A percentile compares a stretch with the other conserved stretches of the same genome.
phyloP scores from a whole-genome alignment of 2,888 invertebrate species.

The Drosophila pseudotalamancana region DNA sequence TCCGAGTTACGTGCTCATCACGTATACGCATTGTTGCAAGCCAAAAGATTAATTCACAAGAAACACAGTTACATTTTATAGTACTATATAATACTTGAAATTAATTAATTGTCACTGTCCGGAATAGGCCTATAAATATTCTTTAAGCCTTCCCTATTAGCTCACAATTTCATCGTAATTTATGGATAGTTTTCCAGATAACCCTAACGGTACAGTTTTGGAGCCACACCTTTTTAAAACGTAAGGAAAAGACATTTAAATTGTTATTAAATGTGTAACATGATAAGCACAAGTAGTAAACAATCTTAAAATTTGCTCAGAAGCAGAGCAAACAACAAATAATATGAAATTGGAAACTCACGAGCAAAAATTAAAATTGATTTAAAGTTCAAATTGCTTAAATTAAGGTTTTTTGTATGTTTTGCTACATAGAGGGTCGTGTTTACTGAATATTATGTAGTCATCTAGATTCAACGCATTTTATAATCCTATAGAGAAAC shows the following conservation, averaged over 20 bases:
- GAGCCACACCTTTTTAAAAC: no score
- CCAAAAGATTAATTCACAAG: not conserved
- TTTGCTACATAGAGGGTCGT: conserved; percentile 3
- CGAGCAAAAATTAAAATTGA: conserved; percentile 24
- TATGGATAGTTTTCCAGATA: no score
- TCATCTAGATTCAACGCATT: conserved; percentile 28
- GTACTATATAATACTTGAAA: not conserved
- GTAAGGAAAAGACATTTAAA: no score
- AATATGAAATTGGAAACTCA: not conserved
- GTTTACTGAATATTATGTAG: conserved; percentile 7
- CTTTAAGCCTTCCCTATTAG: no score
- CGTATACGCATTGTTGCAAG: not conserved
- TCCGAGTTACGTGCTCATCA: no score
- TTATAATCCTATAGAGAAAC: conserved; percentile 9
- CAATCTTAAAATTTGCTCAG: not conserved
- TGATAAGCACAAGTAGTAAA: no score
- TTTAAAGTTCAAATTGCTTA: conserved; percentile 40
- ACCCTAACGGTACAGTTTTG: no score
- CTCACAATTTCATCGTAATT: not conserved
- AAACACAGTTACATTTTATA: conserved; percentile 28
- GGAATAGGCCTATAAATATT: no score
- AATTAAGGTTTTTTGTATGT: conserved; percentile 5
- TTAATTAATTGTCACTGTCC: no score
- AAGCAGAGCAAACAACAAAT: not conserved
- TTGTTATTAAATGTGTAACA: no score